Evolutionary conservation across 2,797 vertebrate species (phyloP), one percentile per base, ranked within the genome.

Genomic region (Prionace glauca): DNA sequence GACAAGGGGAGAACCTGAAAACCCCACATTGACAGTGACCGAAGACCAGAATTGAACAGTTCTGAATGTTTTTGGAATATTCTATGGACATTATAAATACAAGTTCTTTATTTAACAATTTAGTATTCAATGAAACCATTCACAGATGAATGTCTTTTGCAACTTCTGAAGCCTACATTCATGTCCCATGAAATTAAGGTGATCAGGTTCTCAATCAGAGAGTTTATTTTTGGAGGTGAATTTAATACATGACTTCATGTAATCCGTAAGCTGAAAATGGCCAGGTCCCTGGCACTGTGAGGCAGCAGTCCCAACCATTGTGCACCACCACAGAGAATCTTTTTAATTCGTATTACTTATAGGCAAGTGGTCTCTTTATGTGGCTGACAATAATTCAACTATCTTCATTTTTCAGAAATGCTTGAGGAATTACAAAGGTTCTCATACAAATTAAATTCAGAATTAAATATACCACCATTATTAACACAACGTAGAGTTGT

Each of bases 401-500:
- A 62, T n/a, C n/a, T 36, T 18, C 90, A 91, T 1, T 62, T 62
- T 67, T 67, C 65, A 67, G n/a, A 36, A 92, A 92, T 22, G 32
- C 60, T 16, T 36, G 1, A 10, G 67, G 90, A 67, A 22, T 11
- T 92, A 20, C 16, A 24, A 36, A 65, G 29, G 36, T 67, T 65
- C 22, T n/a, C 65, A 92, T 62, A 92, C n/a, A 16, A 24, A 90
- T 90, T 62, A 90, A 32, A 41, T 92, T 92, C n/a, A 92, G 65
- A 69, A 56, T 56, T 56, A 56, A 65, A 36, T 16, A 67, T 69
- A 69, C 72, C 36, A 69, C 72, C 36, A 69, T 36, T 69, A 67
- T 41, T 67, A 36, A 20, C 18, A 69, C 22, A 11, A 69, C 41
- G 41, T 41, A 41, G n/a, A 56, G 29, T 50, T 29, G 26, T 60